phyloP scores from a whole-genome alignment of 2,888 invertebrate genomes.

The Tipula unca region DNA sequence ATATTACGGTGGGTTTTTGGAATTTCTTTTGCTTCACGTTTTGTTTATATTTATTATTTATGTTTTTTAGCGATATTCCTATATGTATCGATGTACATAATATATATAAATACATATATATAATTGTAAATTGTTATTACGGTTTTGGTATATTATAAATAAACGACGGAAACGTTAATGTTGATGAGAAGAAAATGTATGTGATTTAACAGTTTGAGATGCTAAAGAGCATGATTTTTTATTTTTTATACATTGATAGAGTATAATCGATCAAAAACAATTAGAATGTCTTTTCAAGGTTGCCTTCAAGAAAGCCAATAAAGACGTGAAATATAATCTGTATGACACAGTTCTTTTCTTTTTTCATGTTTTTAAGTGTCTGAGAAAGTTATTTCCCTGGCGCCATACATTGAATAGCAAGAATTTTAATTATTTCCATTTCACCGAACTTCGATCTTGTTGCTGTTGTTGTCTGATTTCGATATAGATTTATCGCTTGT shows the following conservation, averaged over 20 bases:
- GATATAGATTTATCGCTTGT: not conserved
- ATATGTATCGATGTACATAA: no score
- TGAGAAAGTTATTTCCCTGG: conserved; percentile 8
- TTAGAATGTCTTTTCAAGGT: conserved; percentile 9
- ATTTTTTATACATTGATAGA: no score
- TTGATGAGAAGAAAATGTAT: not conserved
- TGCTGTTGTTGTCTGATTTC: not conserved
- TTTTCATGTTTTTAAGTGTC: not conserved
- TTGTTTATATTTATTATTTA: not conserved
- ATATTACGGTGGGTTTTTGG: not conserved
- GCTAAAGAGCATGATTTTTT: no score
- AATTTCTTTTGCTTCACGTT: not conserved
- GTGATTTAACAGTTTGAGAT: not conserved
- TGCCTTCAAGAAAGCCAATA: not conserved
- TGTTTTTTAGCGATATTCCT: not conserved
- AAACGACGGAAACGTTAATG: no score
- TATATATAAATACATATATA: not conserved
- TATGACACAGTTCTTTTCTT: not conserved
- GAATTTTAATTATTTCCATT: not conserved
- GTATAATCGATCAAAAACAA: not conserved
- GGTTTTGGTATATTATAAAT: not conserved
- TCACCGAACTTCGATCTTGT: not conserved
- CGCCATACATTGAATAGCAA: not conserved
- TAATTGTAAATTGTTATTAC: not conserved
- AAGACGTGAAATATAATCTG: not conserved